Evolutionary conservation across 2,797 vertebrate species (phyloP), one percentile per base, ranked within the genome.

Genomic region (Etheostoma nigrum): DNA sequence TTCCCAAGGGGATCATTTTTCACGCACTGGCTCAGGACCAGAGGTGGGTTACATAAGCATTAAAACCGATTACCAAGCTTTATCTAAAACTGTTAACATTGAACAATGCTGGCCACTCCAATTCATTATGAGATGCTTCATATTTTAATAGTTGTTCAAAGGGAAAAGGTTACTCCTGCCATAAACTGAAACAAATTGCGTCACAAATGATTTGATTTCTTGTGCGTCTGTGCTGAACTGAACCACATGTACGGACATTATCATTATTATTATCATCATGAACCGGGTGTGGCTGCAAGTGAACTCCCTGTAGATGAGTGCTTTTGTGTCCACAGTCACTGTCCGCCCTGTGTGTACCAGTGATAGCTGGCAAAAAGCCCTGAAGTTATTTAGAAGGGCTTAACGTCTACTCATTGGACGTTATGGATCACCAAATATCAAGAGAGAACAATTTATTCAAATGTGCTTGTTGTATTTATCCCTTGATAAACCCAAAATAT

Each of bases 321-420:
- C 66, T 65, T 86, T 87, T 90, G 82, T 91, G 72, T 86, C 76
- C 76, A 73, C 53, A 65, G 84, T 53, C 19, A 23, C 66, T 59
- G 66, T 74, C 64, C 78, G 42, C 3, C 27, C 58, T 30, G 64
- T 72, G 79, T 74, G 84, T 62, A 72, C n/a, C 64, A 60, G 51
- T 49, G 54, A 54, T 30, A 16, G 44, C 62, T 62, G 64, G 57
- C 42, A 65, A 62, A 77, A 85, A 82, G 62, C 76, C 75, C 73
- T 72, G 68, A 11, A 74, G 67, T 40, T 76, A 57, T 72, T 79
- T 55, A 68, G 21, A 68, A 67, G 15, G 1, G 21, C 86, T 88
- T 67, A 69, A 79, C 86, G 36, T 74, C 67, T 30, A 67, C 48
- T 81, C 69, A 72, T 64, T 70, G 74, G 57, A 82, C 11, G 2